Base-by-base conservation (phyloP, 2,113 vertebrate genomes). In the Murina feae region DNA sequence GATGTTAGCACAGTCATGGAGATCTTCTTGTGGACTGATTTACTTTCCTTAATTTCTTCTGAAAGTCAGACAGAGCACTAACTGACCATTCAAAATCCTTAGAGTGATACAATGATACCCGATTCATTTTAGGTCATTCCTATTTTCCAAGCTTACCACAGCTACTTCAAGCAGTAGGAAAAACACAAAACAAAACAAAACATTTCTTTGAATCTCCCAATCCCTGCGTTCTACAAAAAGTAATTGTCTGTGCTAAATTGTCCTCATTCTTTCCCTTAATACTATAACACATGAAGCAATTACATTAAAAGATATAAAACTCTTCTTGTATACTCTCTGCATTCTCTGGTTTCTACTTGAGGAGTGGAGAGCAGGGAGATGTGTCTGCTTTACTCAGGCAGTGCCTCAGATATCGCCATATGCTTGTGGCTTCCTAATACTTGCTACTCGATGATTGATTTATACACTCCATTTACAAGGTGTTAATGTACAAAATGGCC, bases 401-500 rank as follows among this genome's bases (percentile, higher is more conserved):
- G 42, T 58, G 78, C 14, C 25, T 72, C 53, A 18, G 30, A 85
- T 23, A 51, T 14, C 12, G 76, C 37, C 53, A 53, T 18, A 37
- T 51, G 53, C 63, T 58, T 89, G 35, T 39, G 63, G 68, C 71
- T 69, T 87, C 58, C 86, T 72, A 81, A 93, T 78, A 55, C n/a
- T 12, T 35, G 44, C 25, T 66, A 75, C 76, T 63, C 66, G 65
- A 88, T 91, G 79, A 78, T 81, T 75, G 90, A 95, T 89, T 89
- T 83, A 75, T 75, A 21, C 4, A 83, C 9, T 58, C 32, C 55
- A 86, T 94, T 94, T 95, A 91, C 16, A 91, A 94, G 63, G 63
- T 91, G 49, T 72, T 86, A 86, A 87, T 92, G 37, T 76, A 91
- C 91, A 85, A 95, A 65, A 39, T 75, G 37, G 69, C 42, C 42